Evolutionary conservation across 2,888 invertebrate genomes (phyloP).

Genomic region (Andrena marginata): DNA sequence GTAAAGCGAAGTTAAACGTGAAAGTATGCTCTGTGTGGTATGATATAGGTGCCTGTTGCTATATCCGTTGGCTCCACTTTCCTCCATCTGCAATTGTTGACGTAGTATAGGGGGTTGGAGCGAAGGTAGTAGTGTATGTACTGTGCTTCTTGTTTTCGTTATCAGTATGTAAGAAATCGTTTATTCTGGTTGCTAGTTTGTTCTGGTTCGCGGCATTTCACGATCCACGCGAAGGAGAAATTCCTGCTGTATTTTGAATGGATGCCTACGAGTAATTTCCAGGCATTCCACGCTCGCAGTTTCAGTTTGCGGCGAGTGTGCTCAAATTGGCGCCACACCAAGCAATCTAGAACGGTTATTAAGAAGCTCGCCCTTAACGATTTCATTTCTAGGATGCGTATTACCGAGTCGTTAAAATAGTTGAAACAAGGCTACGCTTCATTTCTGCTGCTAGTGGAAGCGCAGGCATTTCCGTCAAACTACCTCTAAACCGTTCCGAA

Average conservation of each 20-base stretch:
- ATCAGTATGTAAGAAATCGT: neutral
- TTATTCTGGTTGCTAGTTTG: neutral
- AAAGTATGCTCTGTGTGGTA: too few relatives aligned
- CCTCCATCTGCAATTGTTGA: too few relatives aligned
- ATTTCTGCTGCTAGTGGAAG: conserved; percentile 3
- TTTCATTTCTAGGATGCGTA: conserved; percentile 31
- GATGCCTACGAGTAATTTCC: conserved; percentile 34
- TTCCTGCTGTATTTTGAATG: conserved; percentile 24
- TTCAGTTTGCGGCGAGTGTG: conserved; percentile 26
- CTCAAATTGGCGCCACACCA: conserved; percentile 51
- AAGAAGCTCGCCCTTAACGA: conserved; percentile 35
- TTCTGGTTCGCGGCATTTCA: conserved; percentile 16
- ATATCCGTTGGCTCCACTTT: too few relatives aligned
- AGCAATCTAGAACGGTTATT: conserved; percentile 40
- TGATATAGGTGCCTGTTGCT: too few relatives aligned
- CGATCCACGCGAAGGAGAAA: neutral
- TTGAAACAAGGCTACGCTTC: conserved; percentile 28
- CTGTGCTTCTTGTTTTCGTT: neutral
- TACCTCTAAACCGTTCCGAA: neutral
- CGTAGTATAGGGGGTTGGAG: too few relatives aligned
- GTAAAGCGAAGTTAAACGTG: too few relatives aligned
- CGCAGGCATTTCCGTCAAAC: neutral
- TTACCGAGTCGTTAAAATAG: conserved; percentile 40
- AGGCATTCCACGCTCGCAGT: conserved; percentile 28
- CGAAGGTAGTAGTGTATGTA: neutral